These are phyloP conservation scores for Thalassarche chlororhynchos DNA, from an alignment of 2,113 vertebrate genomes.

Conservation along the genomic window DNA sequence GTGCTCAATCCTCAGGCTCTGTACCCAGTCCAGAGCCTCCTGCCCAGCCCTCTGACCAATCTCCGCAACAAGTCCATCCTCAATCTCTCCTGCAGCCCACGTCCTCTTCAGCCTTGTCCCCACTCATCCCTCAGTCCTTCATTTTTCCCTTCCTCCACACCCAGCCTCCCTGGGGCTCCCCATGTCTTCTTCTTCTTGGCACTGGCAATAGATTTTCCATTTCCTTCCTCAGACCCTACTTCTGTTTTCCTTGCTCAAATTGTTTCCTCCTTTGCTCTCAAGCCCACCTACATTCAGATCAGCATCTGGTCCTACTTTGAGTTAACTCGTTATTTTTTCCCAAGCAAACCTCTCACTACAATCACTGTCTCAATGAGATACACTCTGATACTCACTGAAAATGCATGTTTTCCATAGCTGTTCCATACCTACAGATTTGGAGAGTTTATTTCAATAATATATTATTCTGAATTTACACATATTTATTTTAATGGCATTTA, in stretches of 20 bases:
- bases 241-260: neutral
- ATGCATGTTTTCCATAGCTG: neutral
- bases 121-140: neutral
- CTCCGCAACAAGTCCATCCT: neutral
- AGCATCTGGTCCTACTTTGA: neutral
- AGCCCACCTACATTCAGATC: neutral
- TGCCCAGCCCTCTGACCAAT: neutral
- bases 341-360: neutral
- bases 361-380: neutral
- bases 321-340: neutral
- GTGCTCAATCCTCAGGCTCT: neutral
- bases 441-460: neutral
- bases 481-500: neutral
- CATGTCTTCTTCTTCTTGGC: neutral
- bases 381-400: neutral
- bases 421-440: neutral
- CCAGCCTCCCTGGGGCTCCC: neutral
- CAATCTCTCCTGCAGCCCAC: neutral
- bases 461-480: neutral
- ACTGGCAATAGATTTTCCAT: neutral
- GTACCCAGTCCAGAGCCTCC: neutral
- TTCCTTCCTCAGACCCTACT: neutral
- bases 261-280: neutral
- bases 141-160: neutral
- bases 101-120: neutral